A percentile compares a stretch with the other conserved stretches of the same genome.
These are phyloP conservation scores for Bombus turneri DNA, from an alignment of 1,140 invertebrate genomes.

Conservation along the genomic window DNA sequence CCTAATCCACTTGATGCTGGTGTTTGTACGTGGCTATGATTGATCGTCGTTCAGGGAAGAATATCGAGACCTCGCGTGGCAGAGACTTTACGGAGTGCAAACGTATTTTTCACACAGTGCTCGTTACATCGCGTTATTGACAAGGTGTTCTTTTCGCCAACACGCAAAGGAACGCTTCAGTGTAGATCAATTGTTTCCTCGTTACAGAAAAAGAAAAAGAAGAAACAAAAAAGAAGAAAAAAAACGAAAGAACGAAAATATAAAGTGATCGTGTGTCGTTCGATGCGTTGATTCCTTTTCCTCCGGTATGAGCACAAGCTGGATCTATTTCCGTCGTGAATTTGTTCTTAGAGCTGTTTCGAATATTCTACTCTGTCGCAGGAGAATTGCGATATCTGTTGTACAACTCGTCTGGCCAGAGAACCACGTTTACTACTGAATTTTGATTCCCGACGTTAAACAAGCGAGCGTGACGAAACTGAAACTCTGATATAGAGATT, in stretches of 20 bases:
- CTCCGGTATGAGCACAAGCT: neutral
- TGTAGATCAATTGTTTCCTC: neutral
- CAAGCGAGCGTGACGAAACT: neutral
- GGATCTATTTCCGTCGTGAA: slow-evolving; percentile 3
- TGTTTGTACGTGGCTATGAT: slow-evolving; percentile 2
- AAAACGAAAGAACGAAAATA: neutral
- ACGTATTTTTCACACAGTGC: slow-evolving; percentile 30
- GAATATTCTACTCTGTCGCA: neutral
- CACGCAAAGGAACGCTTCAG: neutral
- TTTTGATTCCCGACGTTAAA: neutral
- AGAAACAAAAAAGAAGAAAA: neutral
- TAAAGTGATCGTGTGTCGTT: neutral
- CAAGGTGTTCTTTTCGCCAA: neutral
- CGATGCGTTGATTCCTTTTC: neutral
- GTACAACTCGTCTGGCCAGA: slow-evolving; percentile 15
- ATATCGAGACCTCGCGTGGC: slow-evolving; percentile 19
- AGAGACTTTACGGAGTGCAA: neutral
- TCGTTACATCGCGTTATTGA: slow-evolving; percentile 7
- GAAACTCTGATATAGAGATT: neutral
- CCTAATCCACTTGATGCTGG: neutral
- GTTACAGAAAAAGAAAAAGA: neutral
- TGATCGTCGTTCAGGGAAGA: slow-evolving; percentile 22
- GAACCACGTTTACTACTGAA: slow-evolving; percentile 10
- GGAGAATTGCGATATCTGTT: neutral
- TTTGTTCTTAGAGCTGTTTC: neutral